phyloP scores from a whole-genome alignment of 2,113 vertebrate genomes.

The Arizona elegans region DNA sequence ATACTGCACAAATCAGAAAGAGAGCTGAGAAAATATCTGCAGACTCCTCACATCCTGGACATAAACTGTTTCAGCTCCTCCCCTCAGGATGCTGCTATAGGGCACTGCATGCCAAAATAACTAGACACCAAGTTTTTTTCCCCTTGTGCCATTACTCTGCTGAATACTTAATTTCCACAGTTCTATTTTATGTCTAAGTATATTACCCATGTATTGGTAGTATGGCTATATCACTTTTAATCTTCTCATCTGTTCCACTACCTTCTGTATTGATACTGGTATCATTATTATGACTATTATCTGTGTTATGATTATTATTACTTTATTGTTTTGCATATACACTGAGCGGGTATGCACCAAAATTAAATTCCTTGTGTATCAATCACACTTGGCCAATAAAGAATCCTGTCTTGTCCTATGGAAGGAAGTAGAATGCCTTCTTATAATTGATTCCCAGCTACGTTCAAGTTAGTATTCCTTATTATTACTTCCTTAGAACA shows the following conservation, averaged over 20 bases:
- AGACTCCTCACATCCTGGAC: neutral
- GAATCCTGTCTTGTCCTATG: neutral
- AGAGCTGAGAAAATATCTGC: neutral
- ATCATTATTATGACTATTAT: neutral
- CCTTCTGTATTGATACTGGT: neutral
- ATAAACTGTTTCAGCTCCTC: neutral
- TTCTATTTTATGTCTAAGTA: neutral
- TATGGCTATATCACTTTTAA: neutral
- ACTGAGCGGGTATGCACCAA: neutral
- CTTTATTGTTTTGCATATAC: neutral
- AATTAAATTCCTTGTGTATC: neutral
- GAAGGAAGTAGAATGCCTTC: neutral
- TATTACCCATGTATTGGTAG: neutral
- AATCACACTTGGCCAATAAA: neutral
- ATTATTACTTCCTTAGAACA: neutral
- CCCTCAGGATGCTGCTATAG: neutral
- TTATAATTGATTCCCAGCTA: neutral
- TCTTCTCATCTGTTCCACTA: neutral
- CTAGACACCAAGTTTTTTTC: neutral
- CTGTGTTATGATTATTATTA: neutral
- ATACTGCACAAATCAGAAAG: neutral
- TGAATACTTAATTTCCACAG: neutral
- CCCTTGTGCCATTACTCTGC: neutral
- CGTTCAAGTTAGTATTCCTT: neutral
- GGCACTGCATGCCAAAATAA: neutral